Percentiles rank a stretch among this genome's conserved stretches.
phyloP scores from a whole-genome alignment of 2,797 vertebrate genomes.

The Epinephelus malabaricus region DNA sequence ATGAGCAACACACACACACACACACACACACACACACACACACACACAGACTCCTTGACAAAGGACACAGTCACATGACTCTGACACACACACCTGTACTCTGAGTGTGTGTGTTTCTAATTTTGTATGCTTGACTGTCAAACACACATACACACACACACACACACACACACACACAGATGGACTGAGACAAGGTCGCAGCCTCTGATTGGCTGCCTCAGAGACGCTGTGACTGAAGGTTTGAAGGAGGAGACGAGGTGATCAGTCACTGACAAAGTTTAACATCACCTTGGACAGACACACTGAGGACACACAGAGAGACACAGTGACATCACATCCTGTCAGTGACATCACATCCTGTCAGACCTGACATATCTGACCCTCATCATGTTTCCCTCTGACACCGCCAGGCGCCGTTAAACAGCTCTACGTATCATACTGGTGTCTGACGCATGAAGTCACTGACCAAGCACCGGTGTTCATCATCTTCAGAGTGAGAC shows the following conservation, averaged over 20 bases:
- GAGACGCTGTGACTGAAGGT: conserved; percentile 10
- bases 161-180: background rate
- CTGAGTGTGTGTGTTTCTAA: conserved; percentile 15
- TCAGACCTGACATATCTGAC: too few species aligned
- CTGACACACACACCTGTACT: background rate
- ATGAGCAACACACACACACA: background rate
- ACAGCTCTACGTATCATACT: too few species aligned
- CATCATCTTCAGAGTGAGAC: too few species aligned
- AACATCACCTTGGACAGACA: too few species aligned
- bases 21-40: background rate
- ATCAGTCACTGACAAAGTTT: background rate
- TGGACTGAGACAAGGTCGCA: conserved; percentile 31
- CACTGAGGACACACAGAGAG: too few species aligned
- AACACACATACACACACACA: background rate
- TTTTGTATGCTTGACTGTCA: background rate
- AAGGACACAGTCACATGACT: background rate
- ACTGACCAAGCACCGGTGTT: too few species aligned
- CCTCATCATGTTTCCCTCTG: too few species aligned
- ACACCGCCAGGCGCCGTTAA: too few species aligned
- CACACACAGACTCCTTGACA: background rate
- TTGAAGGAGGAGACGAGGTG: conserved; percentile 2
- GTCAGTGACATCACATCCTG: too few species aligned
- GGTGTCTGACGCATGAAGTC: too few species aligned
- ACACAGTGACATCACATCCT: too few species aligned
- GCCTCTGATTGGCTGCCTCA: conserved; percentile 30